Conservation (phyloP, 92 coral and sea anemone genomes). For the Scolanthus callimorphus region DNA sequence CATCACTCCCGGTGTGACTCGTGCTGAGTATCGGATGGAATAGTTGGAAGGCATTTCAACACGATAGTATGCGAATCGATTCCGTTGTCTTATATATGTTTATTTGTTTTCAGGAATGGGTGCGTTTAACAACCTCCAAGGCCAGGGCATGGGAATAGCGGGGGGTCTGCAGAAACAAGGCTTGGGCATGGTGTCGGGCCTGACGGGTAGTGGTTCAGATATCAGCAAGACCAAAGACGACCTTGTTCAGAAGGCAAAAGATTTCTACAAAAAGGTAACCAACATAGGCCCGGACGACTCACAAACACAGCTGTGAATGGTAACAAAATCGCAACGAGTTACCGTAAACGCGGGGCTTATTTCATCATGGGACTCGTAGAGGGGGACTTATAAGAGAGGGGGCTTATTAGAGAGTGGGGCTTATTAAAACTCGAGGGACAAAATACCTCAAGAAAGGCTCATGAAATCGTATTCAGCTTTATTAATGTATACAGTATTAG, state of each 20-base stretch:
- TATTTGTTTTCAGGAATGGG: constrained; percentile 67
- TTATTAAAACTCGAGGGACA: too few relatives aligned
- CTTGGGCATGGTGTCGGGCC: constrained; percentile 27
- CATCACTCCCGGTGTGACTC: too few relatives aligned
- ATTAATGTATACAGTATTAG: not conserved
- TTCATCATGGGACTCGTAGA: too few relatives aligned
- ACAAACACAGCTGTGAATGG: too few relatives aligned
- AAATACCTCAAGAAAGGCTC: not conserved
- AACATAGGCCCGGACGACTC: too few relatives aligned
- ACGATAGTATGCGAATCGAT: too few relatives aligned
- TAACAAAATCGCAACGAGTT: too few relatives aligned
- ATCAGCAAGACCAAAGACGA: constrained; percentile 26
- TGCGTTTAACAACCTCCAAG: constrained; percentile 61
- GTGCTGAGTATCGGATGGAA: too few relatives aligned
- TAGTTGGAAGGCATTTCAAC: too few relatives aligned
- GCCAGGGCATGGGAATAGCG: constrained; percentile 70
- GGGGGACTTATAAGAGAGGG: too few relatives aligned
- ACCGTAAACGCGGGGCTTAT: too few relatives aligned
- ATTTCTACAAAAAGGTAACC: constrained; percentile 65
- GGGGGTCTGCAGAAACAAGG: constrained; percentile 47
- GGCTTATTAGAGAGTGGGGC: too few relatives aligned
- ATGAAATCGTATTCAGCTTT: not conserved
- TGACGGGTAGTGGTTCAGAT: constrained; percentile 7
- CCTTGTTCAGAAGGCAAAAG: constrained; percentile 54
- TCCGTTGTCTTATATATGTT: constrained; percentile 22